A percentile compares a stretch with the other conserved stretches of the same genome.
These are phyloP conservation scores for Caenorhabditis sp. DNA, from an alignment of 2,888 invertebrate genomes.

Conservation along the genomic window DNA sequence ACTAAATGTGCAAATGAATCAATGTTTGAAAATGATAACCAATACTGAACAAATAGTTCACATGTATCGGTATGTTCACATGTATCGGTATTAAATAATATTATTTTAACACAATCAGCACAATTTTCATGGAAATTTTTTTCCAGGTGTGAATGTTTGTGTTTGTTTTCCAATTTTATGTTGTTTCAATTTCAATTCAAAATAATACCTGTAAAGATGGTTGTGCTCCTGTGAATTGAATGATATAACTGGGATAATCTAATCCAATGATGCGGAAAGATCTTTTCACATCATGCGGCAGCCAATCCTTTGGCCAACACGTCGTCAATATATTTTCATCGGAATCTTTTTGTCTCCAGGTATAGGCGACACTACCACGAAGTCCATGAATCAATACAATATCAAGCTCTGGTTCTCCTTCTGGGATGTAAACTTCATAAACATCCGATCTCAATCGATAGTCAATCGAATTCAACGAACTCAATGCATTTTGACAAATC, in stretches of 20 bases:
- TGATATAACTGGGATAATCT: slow-evolving; percentile 64
- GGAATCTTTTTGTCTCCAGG: slow-evolving; percentile 65
- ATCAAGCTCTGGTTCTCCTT: slow-evolving; percentile 51
- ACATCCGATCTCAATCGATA: slow-evolving; percentile 53
- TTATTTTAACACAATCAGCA: no score
- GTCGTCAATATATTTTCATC: slow-evolving; percentile 47
- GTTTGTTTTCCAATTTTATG: no score
- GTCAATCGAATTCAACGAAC: slow-evolving; percentile 42
- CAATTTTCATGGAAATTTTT: no score
- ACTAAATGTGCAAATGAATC: no score
- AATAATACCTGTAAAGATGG: slow-evolving; percentile 49
- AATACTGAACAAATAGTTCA: no score
- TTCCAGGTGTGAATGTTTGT: no score
- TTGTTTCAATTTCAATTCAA: no score
- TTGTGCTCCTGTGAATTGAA: slow-evolving; percentile 54
- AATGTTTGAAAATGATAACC: no score
- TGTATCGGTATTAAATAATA: no score
- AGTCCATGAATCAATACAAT: slow-evolving; percentile 67
- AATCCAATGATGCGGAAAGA: slow-evolving; percentile 63
- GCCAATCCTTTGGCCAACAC: slow-evolving; percentile 69
- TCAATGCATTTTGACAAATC: slow-evolving; percentile 60
- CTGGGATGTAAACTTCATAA: slow-evolving; percentile 60
- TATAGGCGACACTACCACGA: slow-evolving; percentile 62
- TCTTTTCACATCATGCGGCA: slow-evolving; percentile 55
- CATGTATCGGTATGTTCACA: no score